Conservation (phyloP, 1,140 invertebrate genomes). For the Chionoecetes opilio region DNA sequence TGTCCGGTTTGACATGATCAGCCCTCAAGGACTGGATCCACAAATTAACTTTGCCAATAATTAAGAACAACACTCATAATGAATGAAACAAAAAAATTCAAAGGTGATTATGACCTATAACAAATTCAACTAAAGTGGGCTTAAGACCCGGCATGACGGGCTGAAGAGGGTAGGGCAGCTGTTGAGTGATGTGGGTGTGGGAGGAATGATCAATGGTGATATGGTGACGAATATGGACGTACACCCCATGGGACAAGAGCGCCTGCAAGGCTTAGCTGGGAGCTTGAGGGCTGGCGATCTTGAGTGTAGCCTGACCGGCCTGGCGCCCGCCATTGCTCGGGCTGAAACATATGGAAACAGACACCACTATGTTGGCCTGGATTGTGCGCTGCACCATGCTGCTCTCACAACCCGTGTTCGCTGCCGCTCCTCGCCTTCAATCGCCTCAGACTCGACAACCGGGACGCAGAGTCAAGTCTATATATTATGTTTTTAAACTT, state of each 20-base stretch:
- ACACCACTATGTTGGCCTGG: slow-evolving; percentile 44
- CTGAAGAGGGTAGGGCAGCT: background rate
- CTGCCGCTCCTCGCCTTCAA: background rate
- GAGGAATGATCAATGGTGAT: slow-evolving; percentile 3
- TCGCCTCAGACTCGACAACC: background rate
- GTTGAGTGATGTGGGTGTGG: background rate
- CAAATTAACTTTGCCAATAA: background rate
- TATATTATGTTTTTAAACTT: background rate
- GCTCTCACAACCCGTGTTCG: background rate
- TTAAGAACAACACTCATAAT: background rate
- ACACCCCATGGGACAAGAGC: slow-evolving; percentile 66
- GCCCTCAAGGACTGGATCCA: background rate
- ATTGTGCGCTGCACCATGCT: slow-evolving; percentile 36
- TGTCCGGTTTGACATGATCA: background rate
- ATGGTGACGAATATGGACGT: slow-evolving; percentile 56
- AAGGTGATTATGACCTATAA: background rate
- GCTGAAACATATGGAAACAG: slow-evolving; percentile 72
- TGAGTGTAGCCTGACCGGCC: slow-evolving; percentile 55
- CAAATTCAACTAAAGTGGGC: background rate
- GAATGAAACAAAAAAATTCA: background rate
- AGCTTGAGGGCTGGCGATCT: slow-evolving; percentile 33
- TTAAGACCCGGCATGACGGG: background rate
- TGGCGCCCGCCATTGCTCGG: slow-evolving; percentile 43
- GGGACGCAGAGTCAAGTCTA: background rate
- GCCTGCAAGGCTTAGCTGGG: slow-evolving; percentile 59